phyloP scores from a whole-genome alignment of 2,113 vertebrate genomes.

The Amphiprion ocellaris region DNA sequence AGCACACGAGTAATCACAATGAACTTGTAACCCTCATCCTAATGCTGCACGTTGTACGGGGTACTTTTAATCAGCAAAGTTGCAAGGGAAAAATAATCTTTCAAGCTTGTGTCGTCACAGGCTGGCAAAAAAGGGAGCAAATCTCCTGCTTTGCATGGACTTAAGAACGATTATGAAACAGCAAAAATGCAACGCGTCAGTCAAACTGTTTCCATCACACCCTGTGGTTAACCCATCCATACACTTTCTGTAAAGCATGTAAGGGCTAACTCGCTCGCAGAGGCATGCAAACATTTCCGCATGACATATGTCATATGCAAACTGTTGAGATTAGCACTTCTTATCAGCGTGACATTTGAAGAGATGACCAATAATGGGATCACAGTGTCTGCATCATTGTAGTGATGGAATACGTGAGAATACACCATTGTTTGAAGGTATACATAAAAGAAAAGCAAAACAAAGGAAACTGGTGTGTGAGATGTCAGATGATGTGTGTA shows the following conservation, averaged over 20 bases:
- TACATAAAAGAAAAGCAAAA: background rate
- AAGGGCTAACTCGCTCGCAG: background rate
- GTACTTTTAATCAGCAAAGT: conserved; percentile 80
- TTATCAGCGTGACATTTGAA: conserved; percentile 23
- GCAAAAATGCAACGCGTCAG: conserved; percentile 63
- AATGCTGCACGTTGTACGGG: conserved; percentile 61
- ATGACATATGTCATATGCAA: conserved; percentile 13
- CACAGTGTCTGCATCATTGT: background rate
- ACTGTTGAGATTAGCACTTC: conserved; percentile 5
- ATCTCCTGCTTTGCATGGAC: conserved; percentile 72
- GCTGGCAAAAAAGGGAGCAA: conserved; percentile 69
- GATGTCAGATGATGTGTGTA: background rate
- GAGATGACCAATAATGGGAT: conserved; percentile 3
- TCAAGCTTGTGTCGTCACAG: conserved; percentile 65
- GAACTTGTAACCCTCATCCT: conserved; percentile 57
- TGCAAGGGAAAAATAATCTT: conserved; percentile 76
- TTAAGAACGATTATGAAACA: conserved; percentile 79
- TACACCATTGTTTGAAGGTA: background rate
- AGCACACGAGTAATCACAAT: conserved; percentile 62
- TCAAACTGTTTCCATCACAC: conserved; percentile 58
- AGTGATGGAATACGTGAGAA: background rate
- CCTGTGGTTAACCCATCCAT: conserved; percentile 59
- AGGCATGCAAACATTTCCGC: conserved; percentile 49
- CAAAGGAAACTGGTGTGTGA: background rate
- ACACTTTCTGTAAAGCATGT: conserved; percentile 6